A percentile compares a stretch with the other conserved stretches of the same genome.
phyloP scores from a whole-genome alignment of 2,888 invertebrate species.

The Trachelus tabidus region DNA sequence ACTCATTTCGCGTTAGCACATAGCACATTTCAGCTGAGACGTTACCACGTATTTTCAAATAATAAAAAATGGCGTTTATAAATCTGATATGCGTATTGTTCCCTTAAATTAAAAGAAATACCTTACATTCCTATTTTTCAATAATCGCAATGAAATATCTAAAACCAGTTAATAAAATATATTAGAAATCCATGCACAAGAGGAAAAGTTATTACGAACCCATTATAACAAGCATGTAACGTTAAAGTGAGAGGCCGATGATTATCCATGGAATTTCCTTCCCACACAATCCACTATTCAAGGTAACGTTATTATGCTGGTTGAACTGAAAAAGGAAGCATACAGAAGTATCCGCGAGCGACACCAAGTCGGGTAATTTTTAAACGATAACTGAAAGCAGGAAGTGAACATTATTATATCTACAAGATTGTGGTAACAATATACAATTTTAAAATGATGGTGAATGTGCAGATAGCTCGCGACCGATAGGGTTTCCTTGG shows the following conservation, averaged over 20 bases:
- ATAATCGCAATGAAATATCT: background rate
- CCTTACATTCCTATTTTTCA: background rate
- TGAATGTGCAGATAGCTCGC: background rate
- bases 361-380: background rate
- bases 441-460: background rate
- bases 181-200: background rate
- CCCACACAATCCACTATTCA: background rate
- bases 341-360: background rate
- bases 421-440: background rate
- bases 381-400: background rate
- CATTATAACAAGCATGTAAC: background rate
- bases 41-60: conserved; percentile 31
- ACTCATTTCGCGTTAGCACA: conserved; percentile 11
- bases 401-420: background rate
- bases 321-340: background rate
- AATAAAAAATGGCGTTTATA: conserved; percentile 28
- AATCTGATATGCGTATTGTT: background rate
- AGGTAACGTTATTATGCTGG: background rate
- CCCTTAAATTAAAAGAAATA: background rate
- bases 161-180: background rate
- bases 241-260: background rate
- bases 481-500: background rate
- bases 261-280: background rate
- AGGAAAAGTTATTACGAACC: background rate
- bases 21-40: conserved; percentile 5